phyloP scores from a whole-genome alignment of 1,140 invertebrate genomes.

The Leptinotarsa undecemlineata region DNA sequence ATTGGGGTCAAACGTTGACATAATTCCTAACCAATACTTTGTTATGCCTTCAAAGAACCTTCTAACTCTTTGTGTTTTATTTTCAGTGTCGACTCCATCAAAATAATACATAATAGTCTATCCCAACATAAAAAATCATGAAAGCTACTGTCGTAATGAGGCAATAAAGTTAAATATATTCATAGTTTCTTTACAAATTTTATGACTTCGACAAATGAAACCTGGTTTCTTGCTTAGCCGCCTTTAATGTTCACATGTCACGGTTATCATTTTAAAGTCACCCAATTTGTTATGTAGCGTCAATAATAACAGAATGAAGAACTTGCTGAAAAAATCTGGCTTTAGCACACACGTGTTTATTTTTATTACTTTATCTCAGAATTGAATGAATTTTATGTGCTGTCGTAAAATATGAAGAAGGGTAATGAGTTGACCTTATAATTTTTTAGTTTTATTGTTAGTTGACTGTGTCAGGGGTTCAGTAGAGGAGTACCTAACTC shows the following conservation, averaged over 20 bases:
- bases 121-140: constrained; percentile 30
- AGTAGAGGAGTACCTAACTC: neutral
- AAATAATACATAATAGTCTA: constrained; percentile 31
- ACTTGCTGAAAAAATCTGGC: constrained; percentile 20
- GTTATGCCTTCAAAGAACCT: constrained; percentile 1
- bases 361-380: constrained; percentile 30
- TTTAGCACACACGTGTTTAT: constrained; percentile 26
- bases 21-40: neutral
- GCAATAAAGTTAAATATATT: constrained; percentile 31
- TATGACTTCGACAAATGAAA: constrained; percentile 29
- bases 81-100: constrained; percentile 14
- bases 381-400: constrained; percentile 20
- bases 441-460: neutral
- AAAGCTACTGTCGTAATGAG: constrained; percentile 31
- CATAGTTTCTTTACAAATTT: constrained; percentile 29
- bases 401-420: constrained; percentile 19
- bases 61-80: constrained; percentile 11
- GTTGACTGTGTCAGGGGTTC: neutral
- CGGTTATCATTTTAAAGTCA: constrained; percentile 13
- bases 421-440: constrained; percentile 25
- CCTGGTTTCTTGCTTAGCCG: constrained; percentile 23
- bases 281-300: constrained; percentile 32
- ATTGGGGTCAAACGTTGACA: too few species aligned
- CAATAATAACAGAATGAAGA: constrained; percentile 24
- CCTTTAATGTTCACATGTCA: constrained; percentile 17